phyloP scores from a whole-genome alignment of 2,113 vertebrate genomes.

The Sceloporus tristichus region DNA sequence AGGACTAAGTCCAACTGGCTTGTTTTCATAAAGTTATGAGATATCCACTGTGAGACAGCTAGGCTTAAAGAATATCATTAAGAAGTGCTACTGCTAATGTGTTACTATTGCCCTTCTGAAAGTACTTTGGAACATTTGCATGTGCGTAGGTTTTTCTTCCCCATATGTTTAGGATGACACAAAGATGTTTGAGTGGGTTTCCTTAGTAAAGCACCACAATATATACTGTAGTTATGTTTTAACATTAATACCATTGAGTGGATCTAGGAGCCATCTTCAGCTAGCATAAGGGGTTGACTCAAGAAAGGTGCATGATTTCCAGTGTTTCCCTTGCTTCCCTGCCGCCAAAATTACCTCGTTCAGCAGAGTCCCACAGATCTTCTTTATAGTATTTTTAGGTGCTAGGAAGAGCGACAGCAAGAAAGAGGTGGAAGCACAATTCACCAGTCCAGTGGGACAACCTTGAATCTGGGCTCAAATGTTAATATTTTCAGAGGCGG shows the following conservation, averaged over 20 bases:
- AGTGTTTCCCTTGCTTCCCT: not conserved
- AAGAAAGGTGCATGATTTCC: not conserved
- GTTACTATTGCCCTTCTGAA: conserved; percentile 42
- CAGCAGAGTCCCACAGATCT: not conserved
- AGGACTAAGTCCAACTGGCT: conserved; percentile 61
- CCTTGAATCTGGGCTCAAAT: not conserved
- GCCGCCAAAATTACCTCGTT: not conserved
- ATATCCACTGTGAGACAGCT: conserved; percentile 60
- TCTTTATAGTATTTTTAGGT: not conserved
- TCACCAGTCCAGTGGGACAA: not conserved
- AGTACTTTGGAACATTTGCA: not conserved
- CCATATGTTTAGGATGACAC: not conserved
- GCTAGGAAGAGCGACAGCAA: not conserved
- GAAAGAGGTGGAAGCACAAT: not conserved
- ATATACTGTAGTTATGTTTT: not conserved
- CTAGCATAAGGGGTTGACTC: too few species aligned
- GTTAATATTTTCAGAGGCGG: not conserved
- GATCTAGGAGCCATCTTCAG: too few species aligned
- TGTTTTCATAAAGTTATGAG: conserved; percentile 63
- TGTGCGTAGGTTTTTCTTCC: conserved; percentile 31
- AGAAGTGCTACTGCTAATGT: conserved; percentile 58
- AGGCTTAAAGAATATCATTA: conserved; percentile 57
- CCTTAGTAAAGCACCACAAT: conserved; percentile 7
- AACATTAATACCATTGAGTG: not conserved
- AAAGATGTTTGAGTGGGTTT: not conserved